phyloP scores from a whole-genome alignment of 2,797 vertebrate species.

The Nothura maculosa region DNA sequence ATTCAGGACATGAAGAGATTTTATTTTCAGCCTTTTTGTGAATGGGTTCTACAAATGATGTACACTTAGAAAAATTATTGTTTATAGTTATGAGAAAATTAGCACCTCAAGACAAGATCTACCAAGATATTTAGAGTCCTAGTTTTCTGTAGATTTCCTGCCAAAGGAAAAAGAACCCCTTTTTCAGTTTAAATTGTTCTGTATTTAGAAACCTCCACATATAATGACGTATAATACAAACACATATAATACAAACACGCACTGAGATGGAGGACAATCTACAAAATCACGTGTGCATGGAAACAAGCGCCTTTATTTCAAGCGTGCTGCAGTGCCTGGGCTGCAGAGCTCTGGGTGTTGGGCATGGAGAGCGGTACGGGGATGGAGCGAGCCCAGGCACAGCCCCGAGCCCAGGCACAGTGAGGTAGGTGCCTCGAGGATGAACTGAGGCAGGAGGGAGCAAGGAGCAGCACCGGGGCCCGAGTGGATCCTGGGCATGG shows the following conservation, averaged over 20 bases:
- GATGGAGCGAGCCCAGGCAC: not conserved
- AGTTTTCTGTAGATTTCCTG: not conserved
- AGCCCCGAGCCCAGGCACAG: not conserved
- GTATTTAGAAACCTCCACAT: accelerated
- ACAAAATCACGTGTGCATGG: not conserved
- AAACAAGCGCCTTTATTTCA: not conserved
- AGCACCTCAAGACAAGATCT: not conserved
- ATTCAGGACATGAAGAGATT: not conserved
- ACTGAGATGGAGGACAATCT: constrained; percentile 30
- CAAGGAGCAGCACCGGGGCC: not conserved
- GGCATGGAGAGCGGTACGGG: accelerated
- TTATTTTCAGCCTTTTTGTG: not conserved
- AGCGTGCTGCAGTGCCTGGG: not conserved
- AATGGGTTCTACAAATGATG: not conserved
- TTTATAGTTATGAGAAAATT: not conserved
- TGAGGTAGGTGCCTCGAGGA: not conserved
- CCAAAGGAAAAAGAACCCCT: not conserved
- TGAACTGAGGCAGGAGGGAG: accelerated
- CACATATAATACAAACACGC: not conserved
- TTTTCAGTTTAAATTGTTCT: not conserved
- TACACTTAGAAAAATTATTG: not conserved
- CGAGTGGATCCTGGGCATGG: not conserved
- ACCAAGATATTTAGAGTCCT: not conserved
- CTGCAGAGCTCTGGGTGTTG: not conserved
- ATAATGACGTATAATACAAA: not conserved